phyloP scores from a whole-genome alignment of 2,888 invertebrate species.

The Lycocerus yunnanus region DNA sequence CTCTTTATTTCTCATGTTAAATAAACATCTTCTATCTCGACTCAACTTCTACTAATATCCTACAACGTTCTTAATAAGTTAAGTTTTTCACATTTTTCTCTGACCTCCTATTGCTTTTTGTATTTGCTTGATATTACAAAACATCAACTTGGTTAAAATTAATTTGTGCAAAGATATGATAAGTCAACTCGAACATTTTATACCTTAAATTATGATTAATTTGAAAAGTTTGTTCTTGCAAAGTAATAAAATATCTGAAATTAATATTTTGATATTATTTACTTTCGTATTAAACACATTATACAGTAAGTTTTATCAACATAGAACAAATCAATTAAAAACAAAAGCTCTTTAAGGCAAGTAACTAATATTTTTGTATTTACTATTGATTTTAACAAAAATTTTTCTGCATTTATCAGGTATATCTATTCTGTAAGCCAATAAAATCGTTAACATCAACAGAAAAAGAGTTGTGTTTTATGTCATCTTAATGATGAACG shows the following conservation, averaged over 20 bases:
- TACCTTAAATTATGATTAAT: background rate
- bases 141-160: conserved; percentile 49
- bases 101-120: conserved; percentile 42
- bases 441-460: background rate
- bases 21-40: conserved; percentile 33
- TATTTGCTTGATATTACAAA: conserved; percentile 43
- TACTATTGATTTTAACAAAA: no score
- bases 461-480: background rate
- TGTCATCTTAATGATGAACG: background rate
- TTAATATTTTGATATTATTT: background rate
- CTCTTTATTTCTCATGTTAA: conserved; percentile 33
- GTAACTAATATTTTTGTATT: no score
- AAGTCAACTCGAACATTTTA: background rate
- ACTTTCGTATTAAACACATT: background rate
- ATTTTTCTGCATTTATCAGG: no score
- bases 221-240: background rate
- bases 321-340: background rate
- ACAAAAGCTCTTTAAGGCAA: no score
- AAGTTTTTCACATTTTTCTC: conserved; percentile 53
- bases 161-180: conserved; percentile 37
- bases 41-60: conserved; percentile 47
- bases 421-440: background rate
- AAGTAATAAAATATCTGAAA: background rate
- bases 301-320: background rate
- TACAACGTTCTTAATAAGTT: conserved; percentile 53